A percentile compares a stretch with the other conserved stretches of the same genome.
Evolutionary conservation across 2,888 invertebrate species (phyloP).

Genomic region (Mythimna pallens): DNA sequence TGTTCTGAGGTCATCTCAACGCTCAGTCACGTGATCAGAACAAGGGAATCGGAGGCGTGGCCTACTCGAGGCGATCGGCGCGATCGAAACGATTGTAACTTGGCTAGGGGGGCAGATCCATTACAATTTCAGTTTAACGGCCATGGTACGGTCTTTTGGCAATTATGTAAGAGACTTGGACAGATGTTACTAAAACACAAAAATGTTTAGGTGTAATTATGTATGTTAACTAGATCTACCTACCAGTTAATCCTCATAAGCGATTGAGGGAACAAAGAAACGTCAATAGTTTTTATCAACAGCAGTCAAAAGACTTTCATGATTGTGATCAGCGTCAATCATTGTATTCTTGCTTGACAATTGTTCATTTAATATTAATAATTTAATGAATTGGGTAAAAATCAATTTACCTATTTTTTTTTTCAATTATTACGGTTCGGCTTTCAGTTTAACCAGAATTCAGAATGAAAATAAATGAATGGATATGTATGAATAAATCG

Average conservation of each 20-base stretch:
- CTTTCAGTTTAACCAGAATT: too few relatives aligned
- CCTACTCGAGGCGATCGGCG: too few relatives aligned
- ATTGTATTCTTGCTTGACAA: not conserved
- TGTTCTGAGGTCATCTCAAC: too few relatives aligned
- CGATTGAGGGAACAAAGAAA: not conserved
- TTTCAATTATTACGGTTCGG: too few relatives aligned
- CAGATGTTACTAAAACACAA: not conserved
- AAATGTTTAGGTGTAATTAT: not conserved
- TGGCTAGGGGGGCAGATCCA: too few relatives aligned
- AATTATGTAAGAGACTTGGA: not conserved
- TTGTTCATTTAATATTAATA: not conserved
- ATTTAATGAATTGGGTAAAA: too few relatives aligned
- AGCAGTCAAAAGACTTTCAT: constrained; percentile 9
- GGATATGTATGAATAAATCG: too few relatives aligned
- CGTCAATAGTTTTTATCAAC: constrained; percentile 12
- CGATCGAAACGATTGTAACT: too few relatives aligned
- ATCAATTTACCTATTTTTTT: too few relatives aligned
- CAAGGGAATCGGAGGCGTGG: too few relatives aligned
- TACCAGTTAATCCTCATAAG: not conserved
- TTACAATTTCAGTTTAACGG: not conserved
- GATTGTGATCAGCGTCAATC: constrained; percentile 14
- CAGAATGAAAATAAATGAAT: too few relatives aligned
- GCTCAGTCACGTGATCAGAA: too few relatives aligned
- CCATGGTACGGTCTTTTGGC: constrained; percentile 6
- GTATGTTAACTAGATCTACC: not conserved